Base-by-base conservation (phyloP, 2,113 vertebrate species). In the Perca fluviatilis region DNA sequence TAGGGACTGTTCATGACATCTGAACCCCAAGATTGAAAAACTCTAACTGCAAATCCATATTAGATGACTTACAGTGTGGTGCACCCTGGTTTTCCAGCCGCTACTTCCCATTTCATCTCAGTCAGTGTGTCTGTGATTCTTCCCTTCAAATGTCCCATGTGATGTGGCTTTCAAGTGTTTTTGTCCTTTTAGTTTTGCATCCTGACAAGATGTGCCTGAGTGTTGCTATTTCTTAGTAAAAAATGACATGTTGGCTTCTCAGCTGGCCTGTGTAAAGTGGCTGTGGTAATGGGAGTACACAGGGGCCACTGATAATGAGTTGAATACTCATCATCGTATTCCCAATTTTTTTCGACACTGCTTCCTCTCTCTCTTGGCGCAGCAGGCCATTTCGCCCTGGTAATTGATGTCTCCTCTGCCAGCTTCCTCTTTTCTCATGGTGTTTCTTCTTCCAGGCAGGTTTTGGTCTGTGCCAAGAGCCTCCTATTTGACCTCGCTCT, bases 131-230 rank as follows among this genome's bases (percentile, higher is more conserved):
- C 33, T 66, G 27, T 36, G 33, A 68, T 58, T 27, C 27, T 49
- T 50, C 6, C 14, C 66, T 68, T 25, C 76, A 49, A 25, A n/a
- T 51, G 57, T 40, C 25, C 15, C 11, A 11, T 77, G 64, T 36
- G 36, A 47, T 79, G 64, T 69, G 57, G 53, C 47, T 54, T 77
- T 53, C 66, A 40, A 57, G 18, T 23, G 2, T 11, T 23, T 23
- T 67, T 54, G 49, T 67, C 14, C 49, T 61, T 65, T 43, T 67
- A n/a, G 56, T 88, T 84, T 74, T 77, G 27, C 57, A 67, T 71
- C 57, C 16, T 30, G 33, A 56, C n/a, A n/a, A 75, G 13, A 69
- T 16, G 0, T 53, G 25, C 65, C 33, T 47, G 36, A 58, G 33
- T 23, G 33, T 33, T 66, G 27, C 15, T 65, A 16, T 61, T 40